phyloP scores from a whole-genome alignment of 2,888 invertebrate genomes.

The Cantharis lateralis region DNA sequence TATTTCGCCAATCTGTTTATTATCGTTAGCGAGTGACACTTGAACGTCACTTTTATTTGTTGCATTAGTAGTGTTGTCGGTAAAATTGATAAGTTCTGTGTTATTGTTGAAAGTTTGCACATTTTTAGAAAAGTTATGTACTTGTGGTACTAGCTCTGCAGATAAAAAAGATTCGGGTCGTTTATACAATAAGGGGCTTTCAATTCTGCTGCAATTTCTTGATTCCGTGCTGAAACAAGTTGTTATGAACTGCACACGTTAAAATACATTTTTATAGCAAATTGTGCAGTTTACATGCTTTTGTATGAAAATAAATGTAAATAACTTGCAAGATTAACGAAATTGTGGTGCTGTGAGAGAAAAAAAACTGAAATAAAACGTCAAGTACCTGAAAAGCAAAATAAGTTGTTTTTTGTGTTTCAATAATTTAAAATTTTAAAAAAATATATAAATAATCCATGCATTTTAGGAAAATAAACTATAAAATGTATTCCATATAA shows the following conservation, averaged over 20 bases:
- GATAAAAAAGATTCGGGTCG: constrained; percentile 8
- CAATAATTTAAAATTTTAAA: neutral
- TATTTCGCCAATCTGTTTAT: constrained; percentile 18
- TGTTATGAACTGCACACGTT: neutral
- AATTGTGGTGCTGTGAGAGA: neutral
- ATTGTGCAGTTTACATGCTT: constrained; percentile 7
- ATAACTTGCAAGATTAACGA: neutral
- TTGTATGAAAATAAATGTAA: neutral
- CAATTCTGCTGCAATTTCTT: constrained; percentile 20
- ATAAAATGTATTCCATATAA: no score
- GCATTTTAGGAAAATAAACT: neutral
- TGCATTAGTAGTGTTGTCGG: neutral
- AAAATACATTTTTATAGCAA: neutral
- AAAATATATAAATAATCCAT: neutral
- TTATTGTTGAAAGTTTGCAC: constrained; percentile 16
- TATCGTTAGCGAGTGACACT: constrained; percentile 5
- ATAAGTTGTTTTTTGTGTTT: no score
- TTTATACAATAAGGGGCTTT: constrained; percentile 18
- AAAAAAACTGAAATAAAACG: neutral
- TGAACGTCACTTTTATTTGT: neutral
- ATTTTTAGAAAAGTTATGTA: constrained; percentile 11
- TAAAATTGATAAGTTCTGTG: constrained; percentile 9
- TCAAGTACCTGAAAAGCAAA: neutral
- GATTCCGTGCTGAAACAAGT: constrained; percentile 28
- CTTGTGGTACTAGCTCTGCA: constrained; percentile 7